Percentiles rank a stretch among this genome's conserved stretches.
Evolutionary conservation across 2,888 invertebrate species (phyloP).

Genomic region (Machimus rusticus): DNA sequence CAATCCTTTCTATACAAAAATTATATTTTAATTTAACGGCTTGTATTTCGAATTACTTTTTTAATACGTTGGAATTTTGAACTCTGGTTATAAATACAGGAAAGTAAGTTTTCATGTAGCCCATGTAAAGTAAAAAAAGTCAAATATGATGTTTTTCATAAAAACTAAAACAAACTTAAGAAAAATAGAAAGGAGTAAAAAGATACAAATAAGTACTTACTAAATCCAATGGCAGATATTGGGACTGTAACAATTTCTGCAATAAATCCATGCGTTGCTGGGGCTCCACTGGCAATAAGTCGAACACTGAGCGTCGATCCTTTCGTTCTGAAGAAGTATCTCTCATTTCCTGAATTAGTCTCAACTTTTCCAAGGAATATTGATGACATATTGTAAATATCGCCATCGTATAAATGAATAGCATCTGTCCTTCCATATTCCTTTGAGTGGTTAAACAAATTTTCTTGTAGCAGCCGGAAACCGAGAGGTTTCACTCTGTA

Average conservation of each 20-base stretch:
- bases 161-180: slow-evolving; percentile 50
- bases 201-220: slow-evolving; percentile 67
- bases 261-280: slow-evolving; percentile 93
- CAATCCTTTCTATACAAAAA: no score
- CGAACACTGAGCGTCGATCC: slow-evolving; percentile 87
- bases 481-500: slow-evolving; percentile 88
- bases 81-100: no score
- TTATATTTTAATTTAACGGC: no score
- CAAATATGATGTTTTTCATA: slow-evolving; percentile 28
- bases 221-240: slow-evolving; percentile 87
- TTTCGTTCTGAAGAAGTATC: slow-evolving; percentile 76
- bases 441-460: slow-evolving; percentile 86
- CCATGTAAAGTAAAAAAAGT: no score
- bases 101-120: no score
- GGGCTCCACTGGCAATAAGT: slow-evolving; percentile 93
- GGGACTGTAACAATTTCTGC: slow-evolving; percentile 96
- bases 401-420: slow-evolving; percentile 89
- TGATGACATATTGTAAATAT: slow-evolving; percentile 86
- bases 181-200: slow-evolving; percentile 3
- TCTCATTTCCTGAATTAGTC: slow-evolving; percentile 74
- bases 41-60: no score
- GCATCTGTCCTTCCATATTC: slow-evolving; percentile 84
- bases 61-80: no score
- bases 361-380: slow-evolving; percentile 76
- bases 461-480: slow-evolving; percentile 87